These are phyloP conservation scores for Pseudachorutes palmiensis DNA, from an alignment of 1,140 invertebrate genomes.

Conservation along the genomic window DNA sequence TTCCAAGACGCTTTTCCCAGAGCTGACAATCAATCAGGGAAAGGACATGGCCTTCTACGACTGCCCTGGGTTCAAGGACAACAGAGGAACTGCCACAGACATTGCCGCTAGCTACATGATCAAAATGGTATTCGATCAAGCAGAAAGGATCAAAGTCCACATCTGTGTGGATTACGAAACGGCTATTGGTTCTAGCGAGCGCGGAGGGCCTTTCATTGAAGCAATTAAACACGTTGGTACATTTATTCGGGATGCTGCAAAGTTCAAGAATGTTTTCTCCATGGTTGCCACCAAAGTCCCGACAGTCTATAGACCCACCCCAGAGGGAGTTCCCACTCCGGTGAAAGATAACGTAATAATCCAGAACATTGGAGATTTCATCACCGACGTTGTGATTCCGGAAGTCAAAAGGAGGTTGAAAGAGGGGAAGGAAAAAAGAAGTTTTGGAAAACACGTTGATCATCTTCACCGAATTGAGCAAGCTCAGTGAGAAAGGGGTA, in stretches of 20 bases:
- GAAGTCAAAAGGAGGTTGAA: not conserved
- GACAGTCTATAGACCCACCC: not conserved
- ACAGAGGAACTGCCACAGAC: slow-evolving; percentile 21
- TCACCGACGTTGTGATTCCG: not conserved
- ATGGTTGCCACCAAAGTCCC: slow-evolving; percentile 33
- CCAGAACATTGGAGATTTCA: not conserved
- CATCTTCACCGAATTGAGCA: not conserved
- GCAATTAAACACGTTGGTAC: slow-evolving; percentile 14
- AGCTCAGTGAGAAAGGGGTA: not conserved
- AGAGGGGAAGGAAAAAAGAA: not conserved
- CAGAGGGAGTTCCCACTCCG: not conserved
- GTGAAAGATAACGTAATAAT: not conserved
- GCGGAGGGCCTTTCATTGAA: slow-evolving; percentile 21
- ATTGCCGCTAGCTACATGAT: slow-evolving; percentile 31
- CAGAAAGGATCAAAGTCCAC: slow-evolving; percentile 21
- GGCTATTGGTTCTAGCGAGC: slow-evolving; percentile 17
- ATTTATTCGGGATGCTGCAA: slow-evolving; percentile 24
- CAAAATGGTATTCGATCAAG: slow-evolving; percentile 22
- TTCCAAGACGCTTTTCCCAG: slow-evolving; percentile 29
- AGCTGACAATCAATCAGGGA: not conserved
- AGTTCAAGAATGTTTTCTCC: slow-evolving; percentile 20
- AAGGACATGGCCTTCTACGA: slow-evolving; percentile 21
- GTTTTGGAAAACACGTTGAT: not conserved
- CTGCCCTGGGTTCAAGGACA: slow-evolving; percentile 36
- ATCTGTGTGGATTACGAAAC: slow-evolving; percentile 24